Evolutionary conservation across 92 coral and sea anemone species (phyloP).

Genomic region (Micromussa lordhowensis): DNA sequence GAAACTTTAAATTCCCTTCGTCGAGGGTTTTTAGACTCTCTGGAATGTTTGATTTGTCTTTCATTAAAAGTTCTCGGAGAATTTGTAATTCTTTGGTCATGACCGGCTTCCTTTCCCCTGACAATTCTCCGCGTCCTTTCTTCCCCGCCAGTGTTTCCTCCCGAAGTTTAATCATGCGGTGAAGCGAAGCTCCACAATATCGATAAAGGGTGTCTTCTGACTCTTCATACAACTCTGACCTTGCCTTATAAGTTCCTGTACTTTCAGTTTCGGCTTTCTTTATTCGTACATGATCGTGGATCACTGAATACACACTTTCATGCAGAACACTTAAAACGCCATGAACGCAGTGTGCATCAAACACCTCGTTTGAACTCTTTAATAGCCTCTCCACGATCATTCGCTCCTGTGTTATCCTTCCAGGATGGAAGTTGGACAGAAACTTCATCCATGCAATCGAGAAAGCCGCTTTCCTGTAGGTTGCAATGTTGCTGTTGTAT

Average conservation of each 20-base stretch:
- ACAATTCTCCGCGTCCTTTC: conserved; percentile 22
- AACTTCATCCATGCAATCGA: conserved; percentile 27
- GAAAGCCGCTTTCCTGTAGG: conserved; percentile 9
- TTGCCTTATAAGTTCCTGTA: not conserved
- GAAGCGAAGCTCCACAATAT: conserved; percentile 54
- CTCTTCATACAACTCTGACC: conserved; percentile 11
- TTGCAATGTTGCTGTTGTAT: not conserved
- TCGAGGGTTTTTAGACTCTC: conserved; percentile 20
- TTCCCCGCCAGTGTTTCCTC: conserved; percentile 23
- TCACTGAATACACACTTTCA: conserved; percentile 20
- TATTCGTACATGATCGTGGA: conserved; percentile 4
- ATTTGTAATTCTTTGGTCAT: conserved; percentile 28
- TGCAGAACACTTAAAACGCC: conserved; percentile 38
- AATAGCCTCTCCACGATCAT: conserved; percentile 30
- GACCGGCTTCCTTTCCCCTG: not conserved
- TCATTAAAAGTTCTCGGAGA: conserved; percentile 3
- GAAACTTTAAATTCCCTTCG: conserved; percentile 45
- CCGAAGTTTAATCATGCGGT: conserved; percentile 52
- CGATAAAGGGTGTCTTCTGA: conserved; percentile 37
- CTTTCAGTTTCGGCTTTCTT: conserved; percentile 23
- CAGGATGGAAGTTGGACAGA: conserved; percentile 15
- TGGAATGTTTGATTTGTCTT: conserved; percentile 33
- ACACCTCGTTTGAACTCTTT: not conserved
- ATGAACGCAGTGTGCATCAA: conserved; percentile 5
- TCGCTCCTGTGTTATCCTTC: not conserved